Evolutionary conservation across 2,888 invertebrate genomes (phyloP), one percentile per base, ranked within the genome.

Genomic region (Minunthozetes semirufus): DNA sequence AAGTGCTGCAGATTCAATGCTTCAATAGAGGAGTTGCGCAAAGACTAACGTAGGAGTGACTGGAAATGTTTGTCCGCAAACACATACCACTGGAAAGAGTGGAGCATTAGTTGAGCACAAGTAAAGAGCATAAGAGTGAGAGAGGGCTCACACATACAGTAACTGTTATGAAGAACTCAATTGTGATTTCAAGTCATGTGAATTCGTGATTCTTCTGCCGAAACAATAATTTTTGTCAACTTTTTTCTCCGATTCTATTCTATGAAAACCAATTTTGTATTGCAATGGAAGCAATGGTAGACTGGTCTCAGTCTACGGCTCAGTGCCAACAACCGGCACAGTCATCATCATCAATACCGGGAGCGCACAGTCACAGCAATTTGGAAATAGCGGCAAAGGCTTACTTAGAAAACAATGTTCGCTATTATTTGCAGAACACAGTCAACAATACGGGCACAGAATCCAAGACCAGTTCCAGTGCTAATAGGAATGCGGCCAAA

Each of bases 361-460:
- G 33, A 11, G 8, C 63, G 33, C 33, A 63, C 19, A 33, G 33
- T 33, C 33, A 33, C 33, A 33, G 33, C 33, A 33, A 33, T 33
- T 63, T 33, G 63, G 63, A 63, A 63, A 25, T 27, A 25, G 33
- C 63, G 38, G 33, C 63, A 33, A 63, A 63, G 33, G 63, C 33
- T 63, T 63, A 63, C 63, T 63, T 63, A 63, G 63, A 63, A 29
- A 63, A 63, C 33, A 63, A 33, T 33, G 63, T 63, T 33, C 29
- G 33, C 29, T 33, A 63, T 17, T 63, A 33, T 63, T 33, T 63
- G 38, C 63, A 33, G 15, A 63, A 63, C 63, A 17, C 29, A 5
- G 29, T 29, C 63, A 61, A 27, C 29, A 63, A 15, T 56, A 25
- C 56, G 22, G 56, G 56, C 25, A 25, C 56, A 25, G 56, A 56